phyloP scores from a whole-genome alignment of 2,888 invertebrate species.

The Heliconius cydno region DNA sequence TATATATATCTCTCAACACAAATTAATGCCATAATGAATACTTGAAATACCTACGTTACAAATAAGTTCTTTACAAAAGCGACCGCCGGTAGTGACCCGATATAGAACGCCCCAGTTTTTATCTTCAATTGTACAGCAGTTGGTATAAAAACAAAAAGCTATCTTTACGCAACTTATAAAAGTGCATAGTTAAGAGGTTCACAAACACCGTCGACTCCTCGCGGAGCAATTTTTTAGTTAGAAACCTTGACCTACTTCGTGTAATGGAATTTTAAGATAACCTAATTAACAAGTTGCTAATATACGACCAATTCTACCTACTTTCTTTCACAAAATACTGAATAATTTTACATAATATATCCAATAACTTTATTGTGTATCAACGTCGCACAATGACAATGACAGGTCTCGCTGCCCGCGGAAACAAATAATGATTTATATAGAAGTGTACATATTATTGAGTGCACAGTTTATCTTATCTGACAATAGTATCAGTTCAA shows the following conservation, averaged over 20 bases:
- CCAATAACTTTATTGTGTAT: not conserved
- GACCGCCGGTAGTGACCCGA: slow-evolving; percentile 24
- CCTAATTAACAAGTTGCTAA: slow-evolving; percentile 30
- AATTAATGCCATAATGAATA: not conserved
- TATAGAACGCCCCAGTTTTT: slow-evolving; percentile 21
- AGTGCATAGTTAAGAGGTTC: slow-evolving; percentile 25
- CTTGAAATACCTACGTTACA: not conserved
- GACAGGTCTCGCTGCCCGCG: not conserved
- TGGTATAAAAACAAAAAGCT: slow-evolving; percentile 12
- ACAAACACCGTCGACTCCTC: slow-evolving; percentile 29
- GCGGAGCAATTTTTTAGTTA: slow-evolving; percentile 33
- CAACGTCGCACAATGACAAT: not conserved
- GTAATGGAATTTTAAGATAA: slow-evolving; percentile 41
- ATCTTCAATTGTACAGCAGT: slow-evolving; percentile 21
- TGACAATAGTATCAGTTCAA: slow-evolving; percentile 68
- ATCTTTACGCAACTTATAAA: slow-evolving; percentile 30
- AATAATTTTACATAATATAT: slow-evolving; percentile 8
- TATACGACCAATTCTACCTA: not conserved
- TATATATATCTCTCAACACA: not conserved
- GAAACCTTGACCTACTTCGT: slow-evolving; percentile 44
- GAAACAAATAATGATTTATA: slow-evolving; percentile 32
- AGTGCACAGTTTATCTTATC: slow-evolving; percentile 76
- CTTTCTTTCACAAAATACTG: not conserved
- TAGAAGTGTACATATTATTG: slow-evolving; percentile 57
- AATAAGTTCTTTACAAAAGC: slow-evolving; percentile 17